Conservation (phyloP, 2,888 invertebrate species). For the Hydropsyche betteni region DNA sequence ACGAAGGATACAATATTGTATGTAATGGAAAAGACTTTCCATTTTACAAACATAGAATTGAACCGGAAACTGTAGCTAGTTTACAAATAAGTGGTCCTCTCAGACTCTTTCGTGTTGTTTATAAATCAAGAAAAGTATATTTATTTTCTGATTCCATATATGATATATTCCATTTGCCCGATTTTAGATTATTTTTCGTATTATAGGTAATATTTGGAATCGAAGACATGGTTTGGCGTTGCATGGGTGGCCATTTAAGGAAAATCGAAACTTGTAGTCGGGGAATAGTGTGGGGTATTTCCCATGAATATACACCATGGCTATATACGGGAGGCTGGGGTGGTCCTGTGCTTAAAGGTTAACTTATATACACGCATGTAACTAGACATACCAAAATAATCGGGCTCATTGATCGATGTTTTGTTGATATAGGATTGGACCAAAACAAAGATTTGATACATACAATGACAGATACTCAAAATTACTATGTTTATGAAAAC, state of each 20-base stretch:
- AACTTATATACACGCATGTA: neutral
- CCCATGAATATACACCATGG: constrained; percentile 89
- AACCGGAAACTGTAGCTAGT: constrained; percentile 77
- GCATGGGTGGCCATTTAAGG: constrained; percentile 86
- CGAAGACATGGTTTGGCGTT: constrained; percentile 84
- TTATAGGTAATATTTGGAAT: constrained; percentile 72
- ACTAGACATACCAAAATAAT: neutral
- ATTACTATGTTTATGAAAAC: constrained; percentile 91
- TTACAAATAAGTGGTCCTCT: constrained; percentile 80
- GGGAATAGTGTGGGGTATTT: constrained; percentile 92
- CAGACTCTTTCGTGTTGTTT: constrained; percentile 74
- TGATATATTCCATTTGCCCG: neutral
- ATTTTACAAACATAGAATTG: constrained; percentile 77
- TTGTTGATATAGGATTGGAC: constrained; percentile 59
- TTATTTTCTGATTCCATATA: neutral
- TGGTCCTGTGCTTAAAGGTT: constrained; percentile 79
- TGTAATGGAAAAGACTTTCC: constrained; percentile 76
- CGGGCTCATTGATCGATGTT: too few relatives aligned
- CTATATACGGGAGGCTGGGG: constrained; percentile 91
- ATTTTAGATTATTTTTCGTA: neutral
- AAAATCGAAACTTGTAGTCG: constrained; percentile 78
- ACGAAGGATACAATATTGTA: constrained; percentile 70
- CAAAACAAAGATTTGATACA: constrained; percentile 70
- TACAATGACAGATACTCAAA: constrained; percentile 85
- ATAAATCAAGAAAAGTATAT: constrained; percentile 67